Evolutionary conservation across 2,113 vertebrate species (phyloP), one percentile per base, ranked within the genome.

Genomic region (Petromus typicus): DNA sequence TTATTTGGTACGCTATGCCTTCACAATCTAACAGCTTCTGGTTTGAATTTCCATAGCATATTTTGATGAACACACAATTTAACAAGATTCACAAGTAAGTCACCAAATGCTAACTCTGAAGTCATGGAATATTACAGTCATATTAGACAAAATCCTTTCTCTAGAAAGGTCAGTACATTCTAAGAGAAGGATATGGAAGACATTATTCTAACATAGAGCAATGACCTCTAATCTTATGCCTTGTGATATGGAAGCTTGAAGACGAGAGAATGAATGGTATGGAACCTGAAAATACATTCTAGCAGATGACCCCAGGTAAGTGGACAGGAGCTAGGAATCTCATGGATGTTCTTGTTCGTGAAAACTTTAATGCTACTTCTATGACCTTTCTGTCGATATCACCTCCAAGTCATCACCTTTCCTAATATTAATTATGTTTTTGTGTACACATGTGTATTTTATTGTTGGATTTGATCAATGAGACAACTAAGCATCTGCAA

Each of bases 381-480:
- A 83, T 23, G 69, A 18, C 17, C 20, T 61, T 23, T 54, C 54
- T 34, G 0, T 23, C 45, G 56, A 13, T 13, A 45, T 40, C 75
- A 40, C 11, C 30, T 64, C 22, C 16, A 11, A 32, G 25, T 4
- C 27, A 30, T 9, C 17, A 25, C 66, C 40, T 85, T 75, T 17
- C 22, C n/a, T 78, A 40, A 90, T 22, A 51, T 73, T 59, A 76
- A 56, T 79, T 83, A 56, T 37, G 30, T 64, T 12, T 79, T 14
- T 54, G 3, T 95, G 32, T 71, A 16, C 86, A 8, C 20, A 20
- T 30, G 43, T 83, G 69, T 79, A 17, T 57, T 57, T 30, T 91
- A 86, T 63, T 89, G 56, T 79, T 71, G 94, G n/a, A 73, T 83
- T 18, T 96, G 86, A 91, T 67, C 57, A 22, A 73, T 86, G 51